These are phyloP conservation scores for Platichthys stellatus DNA, from an alignment of 2,113 vertebrate genomes.

Conservation along the genomic window DNA sequence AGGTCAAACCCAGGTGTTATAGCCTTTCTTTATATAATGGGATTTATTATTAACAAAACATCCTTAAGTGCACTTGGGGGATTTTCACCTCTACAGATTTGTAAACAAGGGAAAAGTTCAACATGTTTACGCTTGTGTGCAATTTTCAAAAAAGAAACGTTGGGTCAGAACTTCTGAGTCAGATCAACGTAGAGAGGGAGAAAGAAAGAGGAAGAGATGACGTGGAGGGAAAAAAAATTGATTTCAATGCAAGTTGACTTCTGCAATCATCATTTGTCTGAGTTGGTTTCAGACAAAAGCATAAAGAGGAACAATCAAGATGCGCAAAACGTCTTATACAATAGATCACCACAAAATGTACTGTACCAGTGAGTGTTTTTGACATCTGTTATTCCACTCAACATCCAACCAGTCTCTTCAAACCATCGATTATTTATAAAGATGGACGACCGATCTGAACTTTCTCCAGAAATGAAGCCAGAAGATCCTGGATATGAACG, in stretches of 20 bases:
- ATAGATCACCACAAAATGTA: background rate
- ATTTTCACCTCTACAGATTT: slow-evolving; percentile 29
- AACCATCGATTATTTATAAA: no score
- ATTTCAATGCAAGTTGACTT: slow-evolving; percentile 43
- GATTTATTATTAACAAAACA: slow-evolving; percentile 76
- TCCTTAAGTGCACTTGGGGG: slow-evolving; percentile 21
- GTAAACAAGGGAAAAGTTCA: slow-evolving; percentile 58
- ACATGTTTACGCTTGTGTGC: slow-evolving; percentile 29
- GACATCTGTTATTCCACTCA: background rate
- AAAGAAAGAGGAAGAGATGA: slow-evolving; percentile 47
- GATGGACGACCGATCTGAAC: no score
- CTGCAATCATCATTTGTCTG: slow-evolving; percentile 32
- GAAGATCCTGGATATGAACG: no score
- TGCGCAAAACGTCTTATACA: background rate
- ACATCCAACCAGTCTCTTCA: background rate
- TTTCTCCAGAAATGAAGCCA: no score
- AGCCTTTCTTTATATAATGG: slow-evolving; percentile 63
- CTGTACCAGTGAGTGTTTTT: background rate
- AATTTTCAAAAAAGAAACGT: slow-evolving; percentile 41
- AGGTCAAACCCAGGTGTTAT: slow-evolving; percentile 64
- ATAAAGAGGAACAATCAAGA: slow-evolving; percentile 30
- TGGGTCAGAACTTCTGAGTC: slow-evolving; percentile 39
- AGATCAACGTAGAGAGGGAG: slow-evolving; percentile 12
- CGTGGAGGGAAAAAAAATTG: background rate
- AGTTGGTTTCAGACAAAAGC: slow-evolving; percentile 10